These are phyloP conservation scores for Phodopus roborovskii DNA, from an alignment of 2,113 vertebrate genomes.

Conservation along the genomic window DNA sequence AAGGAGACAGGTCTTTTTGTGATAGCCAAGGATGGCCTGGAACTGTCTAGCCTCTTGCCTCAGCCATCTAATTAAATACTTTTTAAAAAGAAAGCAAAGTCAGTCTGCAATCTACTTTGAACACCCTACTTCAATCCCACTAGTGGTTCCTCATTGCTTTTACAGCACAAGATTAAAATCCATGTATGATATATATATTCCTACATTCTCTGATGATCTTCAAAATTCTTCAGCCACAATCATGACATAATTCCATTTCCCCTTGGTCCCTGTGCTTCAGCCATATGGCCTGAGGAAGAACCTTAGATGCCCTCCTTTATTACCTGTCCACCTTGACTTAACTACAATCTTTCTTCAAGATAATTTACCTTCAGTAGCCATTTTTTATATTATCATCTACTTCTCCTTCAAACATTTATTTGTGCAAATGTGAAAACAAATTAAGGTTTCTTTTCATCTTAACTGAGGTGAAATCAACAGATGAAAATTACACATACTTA, in stretches of 20 bases:
- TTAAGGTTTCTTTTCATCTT: not conserved
- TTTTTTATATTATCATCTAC: not conserved
- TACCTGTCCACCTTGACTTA: not conserved
- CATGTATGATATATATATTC: not conserved
- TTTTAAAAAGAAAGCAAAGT: not conserved
- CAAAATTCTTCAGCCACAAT: not conserved
- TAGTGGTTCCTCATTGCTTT: not conserved
- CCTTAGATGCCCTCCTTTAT: not conserved
- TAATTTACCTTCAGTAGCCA: not conserved
- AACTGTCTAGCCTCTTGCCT: not conserved
- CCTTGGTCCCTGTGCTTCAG: not conserved
- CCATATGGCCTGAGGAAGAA: not conserved
- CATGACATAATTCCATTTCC: not conserved
- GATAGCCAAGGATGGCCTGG: not conserved
- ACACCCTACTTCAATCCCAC: not conserved
- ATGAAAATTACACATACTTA: not conserved
- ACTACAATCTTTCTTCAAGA: not conserved
- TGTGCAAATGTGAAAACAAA: constrained; percentile 6
- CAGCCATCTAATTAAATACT: not conserved
- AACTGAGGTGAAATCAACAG: not conserved
- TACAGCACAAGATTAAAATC: constrained; percentile 8
- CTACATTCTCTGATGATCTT: not conserved
- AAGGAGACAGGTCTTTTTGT: not conserved
- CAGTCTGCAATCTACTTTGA: not conserved
- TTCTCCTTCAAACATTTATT: constrained; percentile 22